These are phyloP conservation scores for Heteronetta atricapilla DNA, from an alignment of 2,113 vertebrate species.

Conservation along the genomic window DNA sequence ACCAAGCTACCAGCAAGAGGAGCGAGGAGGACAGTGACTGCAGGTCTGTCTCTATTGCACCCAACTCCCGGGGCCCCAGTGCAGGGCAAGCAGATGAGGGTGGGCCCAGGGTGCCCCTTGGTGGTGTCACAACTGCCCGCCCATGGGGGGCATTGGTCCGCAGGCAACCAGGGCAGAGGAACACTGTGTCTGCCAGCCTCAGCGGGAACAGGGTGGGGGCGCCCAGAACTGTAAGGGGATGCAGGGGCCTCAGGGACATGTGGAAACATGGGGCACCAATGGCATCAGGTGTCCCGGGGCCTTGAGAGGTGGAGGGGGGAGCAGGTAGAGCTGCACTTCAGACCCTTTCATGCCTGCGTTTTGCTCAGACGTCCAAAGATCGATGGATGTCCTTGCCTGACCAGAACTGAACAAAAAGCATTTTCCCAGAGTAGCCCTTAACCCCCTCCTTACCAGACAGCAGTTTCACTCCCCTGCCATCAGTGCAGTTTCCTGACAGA, in stretches of 20 bases:
- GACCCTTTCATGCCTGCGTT: not conserved
- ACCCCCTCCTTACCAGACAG: not conserved
- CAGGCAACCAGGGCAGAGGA: not conserved
- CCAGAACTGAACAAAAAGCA: not conserved
- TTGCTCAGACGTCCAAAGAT: not conserved
- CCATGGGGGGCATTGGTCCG: rapidly evolving
- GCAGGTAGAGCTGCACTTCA: not conserved
- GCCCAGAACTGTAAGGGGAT: not conserved
- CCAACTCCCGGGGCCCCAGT: not conserved
- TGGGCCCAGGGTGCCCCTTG: not conserved
- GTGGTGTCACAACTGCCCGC: not conserved
- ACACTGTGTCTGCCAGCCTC: not conserved
- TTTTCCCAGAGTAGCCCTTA: not conserved
- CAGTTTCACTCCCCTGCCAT: not conserved
- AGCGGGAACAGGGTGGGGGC: not conserved
- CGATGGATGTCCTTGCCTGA: not conserved
- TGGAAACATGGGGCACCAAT: not conserved
- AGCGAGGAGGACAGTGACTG: not conserved
- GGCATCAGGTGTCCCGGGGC: not conserved
- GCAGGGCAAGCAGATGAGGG: rapidly evolving
- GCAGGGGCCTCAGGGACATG: not conserved
- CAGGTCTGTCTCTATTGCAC: not conserved
- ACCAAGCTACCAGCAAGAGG: not conserved
- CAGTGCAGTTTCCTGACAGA: not conserved
- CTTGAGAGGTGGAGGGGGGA: no score